Evolutionary conservation across 2,888 invertebrate genomes (phyloP).

Genomic region (Tetheella fluctuosa): DNA sequence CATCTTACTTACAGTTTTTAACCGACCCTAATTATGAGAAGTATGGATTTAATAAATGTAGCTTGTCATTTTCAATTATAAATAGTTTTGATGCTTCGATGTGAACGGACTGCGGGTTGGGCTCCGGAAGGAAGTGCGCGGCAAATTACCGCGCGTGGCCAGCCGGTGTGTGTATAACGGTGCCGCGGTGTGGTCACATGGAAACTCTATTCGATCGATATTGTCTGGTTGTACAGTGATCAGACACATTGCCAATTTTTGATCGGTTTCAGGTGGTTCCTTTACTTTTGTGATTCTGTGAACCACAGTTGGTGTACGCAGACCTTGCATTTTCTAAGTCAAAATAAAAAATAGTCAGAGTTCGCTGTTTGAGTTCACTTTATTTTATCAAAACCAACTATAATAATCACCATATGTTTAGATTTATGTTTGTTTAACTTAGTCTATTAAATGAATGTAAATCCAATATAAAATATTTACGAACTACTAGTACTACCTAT

Average conservation of each 20-base stretch:
- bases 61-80: neutral
- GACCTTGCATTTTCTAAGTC: too few species aligned
- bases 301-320: too few species aligned
- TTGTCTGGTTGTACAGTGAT: constrained; percentile 42
- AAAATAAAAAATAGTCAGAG: too few species aligned
- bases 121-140: constrained; percentile 75
- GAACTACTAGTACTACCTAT: too few species aligned
- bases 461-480: too few species aligned
- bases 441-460: too few species aligned
- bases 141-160: constrained; percentile 68
- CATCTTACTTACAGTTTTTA: constrained; percentile 26
- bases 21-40: constrained; percentile 23
- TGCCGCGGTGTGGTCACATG: constrained; percentile 55
- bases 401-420: too few species aligned
- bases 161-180: constrained; percentile 43
- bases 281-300: too few species aligned
- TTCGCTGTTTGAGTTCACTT: too few species aligned
- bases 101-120: constrained; percentile 32
- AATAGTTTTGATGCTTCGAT: neutral
- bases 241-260: constrained; percentile 34
- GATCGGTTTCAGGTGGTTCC: constrained; percentile 14
- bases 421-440: too few species aligned
- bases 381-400: too few species aligned
- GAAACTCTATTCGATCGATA: constrained; percentile 59
- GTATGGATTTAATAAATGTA: too few species aligned